Base-by-base conservation (phyloP, 2,113 vertebrate species). In the Hemichromis elongatus region DNA sequence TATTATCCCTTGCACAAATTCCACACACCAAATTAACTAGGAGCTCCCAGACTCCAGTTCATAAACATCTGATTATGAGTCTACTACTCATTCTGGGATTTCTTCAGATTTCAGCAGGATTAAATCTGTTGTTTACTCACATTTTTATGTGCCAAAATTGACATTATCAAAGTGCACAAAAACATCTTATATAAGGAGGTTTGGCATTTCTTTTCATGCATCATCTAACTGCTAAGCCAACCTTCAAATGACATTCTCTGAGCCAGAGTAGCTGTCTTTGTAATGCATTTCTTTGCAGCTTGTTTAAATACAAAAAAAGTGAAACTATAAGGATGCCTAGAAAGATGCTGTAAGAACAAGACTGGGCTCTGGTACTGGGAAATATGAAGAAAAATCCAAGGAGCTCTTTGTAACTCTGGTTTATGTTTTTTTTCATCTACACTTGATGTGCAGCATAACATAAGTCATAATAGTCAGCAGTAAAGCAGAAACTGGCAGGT, bases 1-100 rank as follows among this genome's bases (percentile, higher is more conserved):
- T 93, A 90, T 85, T 92, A 91, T 93, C 91, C 85, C 26, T 16
- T 26, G 56, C 14, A 86, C 85, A 89, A 92, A 92, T 92, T 90
- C 90, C 77, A 59, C 42, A 45, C 59, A 89, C 4, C 26, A 78
- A 84, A 92, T 78, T 59, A 91, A 88, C 70, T 11, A 33, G 83
- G 68, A 81, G 52, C 84, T 56, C 70, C 82, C 79, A 86, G 70
- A 70, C 68, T 45, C 52, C 45, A 53, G 35, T 89, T 88, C 82
- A 14, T 79, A 82, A 88, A 89, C 79, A 87, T 45, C 77, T 40
- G 52, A 24, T 84, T 52, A 30, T 19, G 33, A n/a, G 26, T 30
- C 0, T 75, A 33, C 7, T 53, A 11, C 40, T 82, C 42, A 28
- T 35, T 40, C 66, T 33, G 81, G 45, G 86, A 68, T 86, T 85